phyloP scores from a whole-genome alignment of 2,797 vertebrate genomes.

The Pristis pectinata region DNA sequence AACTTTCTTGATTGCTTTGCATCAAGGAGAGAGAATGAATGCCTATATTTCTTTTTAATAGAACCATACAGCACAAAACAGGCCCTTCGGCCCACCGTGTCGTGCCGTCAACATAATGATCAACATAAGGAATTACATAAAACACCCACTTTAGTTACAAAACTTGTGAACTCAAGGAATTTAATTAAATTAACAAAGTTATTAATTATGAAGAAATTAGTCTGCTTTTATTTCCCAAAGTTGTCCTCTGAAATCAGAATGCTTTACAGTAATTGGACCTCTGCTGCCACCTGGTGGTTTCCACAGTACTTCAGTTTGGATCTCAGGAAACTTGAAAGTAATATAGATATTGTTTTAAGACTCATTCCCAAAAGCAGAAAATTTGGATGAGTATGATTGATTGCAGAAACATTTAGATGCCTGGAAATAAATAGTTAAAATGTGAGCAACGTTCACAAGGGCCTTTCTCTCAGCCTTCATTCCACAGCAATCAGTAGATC shows the following conservation, averaged over 20 bases:
- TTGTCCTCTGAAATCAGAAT: not conserved
- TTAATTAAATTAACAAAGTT: not conserved
- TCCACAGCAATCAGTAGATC: not conserved
- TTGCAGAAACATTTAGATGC: not conserved
- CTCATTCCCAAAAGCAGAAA: not conserved
- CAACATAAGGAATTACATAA: not conserved
- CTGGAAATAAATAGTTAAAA: not conserved
- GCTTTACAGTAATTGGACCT: not conserved
- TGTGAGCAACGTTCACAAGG: not conserved
- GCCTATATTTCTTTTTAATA: not conserved
- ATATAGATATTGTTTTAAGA: not conserved
- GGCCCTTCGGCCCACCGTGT: too few species aligned
- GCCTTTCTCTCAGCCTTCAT: not conserved
- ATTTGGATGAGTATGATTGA: not conserved
- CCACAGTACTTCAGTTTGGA: not conserved
- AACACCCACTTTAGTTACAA: not conserved
- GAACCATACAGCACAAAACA: too few species aligned
- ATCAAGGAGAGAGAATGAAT: not conserved
- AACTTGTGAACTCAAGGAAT: not conserved
- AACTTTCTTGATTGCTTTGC: not conserved
- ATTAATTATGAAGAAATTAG: not conserved
- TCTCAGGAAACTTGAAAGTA: not conserved
- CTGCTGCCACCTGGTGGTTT: not conserved
- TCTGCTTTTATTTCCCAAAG: not conserved
- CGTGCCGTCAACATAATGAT: too few species aligned